Conservation (phyloP, 2,888 invertebrate species). For the Charanyca ferruginea region DNA sequence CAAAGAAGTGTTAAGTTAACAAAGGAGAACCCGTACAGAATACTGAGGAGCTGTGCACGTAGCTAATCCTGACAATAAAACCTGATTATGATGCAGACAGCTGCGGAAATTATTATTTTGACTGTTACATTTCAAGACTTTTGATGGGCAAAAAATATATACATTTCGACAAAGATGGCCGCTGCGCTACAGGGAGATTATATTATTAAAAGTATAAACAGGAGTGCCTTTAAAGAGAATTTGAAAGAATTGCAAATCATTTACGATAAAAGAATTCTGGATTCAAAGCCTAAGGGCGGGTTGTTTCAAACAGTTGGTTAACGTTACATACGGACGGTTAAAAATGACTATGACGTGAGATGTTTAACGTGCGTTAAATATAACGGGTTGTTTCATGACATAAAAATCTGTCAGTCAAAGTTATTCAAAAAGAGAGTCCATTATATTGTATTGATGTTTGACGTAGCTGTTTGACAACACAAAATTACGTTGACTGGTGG, state of each 20-base stretch:
- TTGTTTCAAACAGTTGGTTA: too few species aligned
- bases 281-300: not conserved
- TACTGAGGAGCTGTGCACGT: slow-evolving; percentile 25
- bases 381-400: too few species aligned
- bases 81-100: slow-evolving; percentile 57
- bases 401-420: too few species aligned
- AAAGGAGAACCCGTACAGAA: slow-evolving; percentile 29
- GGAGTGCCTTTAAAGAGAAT: not conserved
- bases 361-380: too few species aligned
- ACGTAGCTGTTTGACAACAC: too few species aligned
- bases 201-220: slow-evolving; percentile 4
- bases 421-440: too few species aligned
- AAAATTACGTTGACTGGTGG: too few species aligned
- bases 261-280: slow-evolving; percentile 3
- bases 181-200: slow-evolving; percentile 2
- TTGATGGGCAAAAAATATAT: slow-evolving; percentile 22
- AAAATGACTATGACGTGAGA: too few species aligned
- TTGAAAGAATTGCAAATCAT: not conserved
- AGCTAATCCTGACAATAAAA: slow-evolving; percentile 55
- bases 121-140: slow-evolving; percentile 50
- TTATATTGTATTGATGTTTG: too few species aligned
- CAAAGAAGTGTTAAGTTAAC: slow-evolving; percentile 34
- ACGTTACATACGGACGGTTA: too few species aligned
- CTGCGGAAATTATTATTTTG: slow-evolving; percentile 58
- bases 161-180: slow-evolving; percentile 25